phyloP scores from a whole-genome alignment of 2,797 vertebrate genomes.

The Glyptemys insculpta region DNA sequence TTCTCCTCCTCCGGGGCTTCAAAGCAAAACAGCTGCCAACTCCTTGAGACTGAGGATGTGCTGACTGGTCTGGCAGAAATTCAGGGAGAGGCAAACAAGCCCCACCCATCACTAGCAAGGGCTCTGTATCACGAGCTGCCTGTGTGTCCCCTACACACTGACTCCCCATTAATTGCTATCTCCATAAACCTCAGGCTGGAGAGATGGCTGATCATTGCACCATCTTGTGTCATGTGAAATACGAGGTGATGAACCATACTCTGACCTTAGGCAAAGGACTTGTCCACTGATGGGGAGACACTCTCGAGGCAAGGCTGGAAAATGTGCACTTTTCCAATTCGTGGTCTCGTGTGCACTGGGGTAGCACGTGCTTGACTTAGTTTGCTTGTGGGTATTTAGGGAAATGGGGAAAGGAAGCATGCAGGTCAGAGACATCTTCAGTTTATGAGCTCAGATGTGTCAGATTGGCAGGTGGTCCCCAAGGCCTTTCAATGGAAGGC shows the following conservation, averaged over 20 bases:
- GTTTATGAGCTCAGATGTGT: constrained; percentile 3
- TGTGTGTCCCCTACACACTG: constrained; percentile 35
- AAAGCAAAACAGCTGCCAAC: constrained; percentile 71
- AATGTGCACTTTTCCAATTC: constrained; percentile 64
- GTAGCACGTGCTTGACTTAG: background rate
- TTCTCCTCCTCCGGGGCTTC: constrained; percentile 38
- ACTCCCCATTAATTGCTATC: constrained; percentile 47
- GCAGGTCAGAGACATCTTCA: constrained; percentile 42
- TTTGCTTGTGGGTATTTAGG: background rate
- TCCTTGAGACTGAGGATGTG: constrained; percentile 73
- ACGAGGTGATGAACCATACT: constrained; percentile 66
- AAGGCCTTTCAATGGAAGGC: background rate
- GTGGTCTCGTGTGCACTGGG: background rate
- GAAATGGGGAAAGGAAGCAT: constrained; percentile 45
- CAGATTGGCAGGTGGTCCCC: background rate
- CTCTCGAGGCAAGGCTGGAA: constrained; percentile 62
- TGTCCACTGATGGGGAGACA: constrained; percentile 75
- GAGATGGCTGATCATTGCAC: constrained; percentile 1
- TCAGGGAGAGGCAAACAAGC: constrained; percentile 69
- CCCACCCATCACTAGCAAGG: constrained; percentile 65
- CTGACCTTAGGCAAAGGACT: constrained; percentile 70
- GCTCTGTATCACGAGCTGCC: constrained; percentile 55
- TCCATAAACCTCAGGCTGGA: constrained; percentile 43
- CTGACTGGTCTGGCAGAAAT: constrained; percentile 71
- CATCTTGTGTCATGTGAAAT: constrained; percentile 60